Base-by-base conservation (phyloP, 2,888 invertebrate genomes). In the Cephus nigrinus region DNA sequence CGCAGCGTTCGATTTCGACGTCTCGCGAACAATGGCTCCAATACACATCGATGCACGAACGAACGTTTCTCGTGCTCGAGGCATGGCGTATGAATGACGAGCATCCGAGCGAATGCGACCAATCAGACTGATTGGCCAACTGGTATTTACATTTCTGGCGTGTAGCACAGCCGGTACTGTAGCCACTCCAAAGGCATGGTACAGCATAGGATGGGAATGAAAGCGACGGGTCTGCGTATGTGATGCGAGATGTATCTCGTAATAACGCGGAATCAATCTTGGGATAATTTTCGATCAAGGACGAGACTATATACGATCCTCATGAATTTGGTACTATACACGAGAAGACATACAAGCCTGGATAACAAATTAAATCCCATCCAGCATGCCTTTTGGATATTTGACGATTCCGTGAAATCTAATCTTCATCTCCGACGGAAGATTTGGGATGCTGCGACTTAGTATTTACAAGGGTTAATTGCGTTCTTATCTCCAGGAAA, bases 71-170 rank as follows among this genome's bases (percentile, higher is more conserved):
- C 71, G 4, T 33, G 55, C 32, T 71, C 71, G 31, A 71, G 73
- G 78, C 78, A 78, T 78, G 72, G 75, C 72, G 68, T 75, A 85
- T 87, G 89, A 89, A 89, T 88, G 88, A 90, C 87, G 88, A 85
- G 87, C 88, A 90, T 88, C 86, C 88, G 88, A 86, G 86, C 90
- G 89, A 90, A 89, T 88, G 88, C 86, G 88, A 90, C 89, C 91
- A 91, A 91, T 91, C 91, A 90, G 91, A 81, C 90, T 90, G 91
- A 91, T 91, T 91, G 91, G 90, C 89, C 89, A 84, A 86, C 85
- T 86, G 83, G 88, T 90, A 90, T 89, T 90, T 88, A 89, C 90
- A 90, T 88, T 90, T 90, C 88, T 88, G 87, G 86, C 81, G 78
- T 78, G 82, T 55, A 55, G 55, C 55, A 23, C 55, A 55, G 55